Evolutionary conservation across 2,113 vertebrate species (phyloP), one percentile per base, ranked within the genome.

Genomic region (Pao palembangensis): DNA sequence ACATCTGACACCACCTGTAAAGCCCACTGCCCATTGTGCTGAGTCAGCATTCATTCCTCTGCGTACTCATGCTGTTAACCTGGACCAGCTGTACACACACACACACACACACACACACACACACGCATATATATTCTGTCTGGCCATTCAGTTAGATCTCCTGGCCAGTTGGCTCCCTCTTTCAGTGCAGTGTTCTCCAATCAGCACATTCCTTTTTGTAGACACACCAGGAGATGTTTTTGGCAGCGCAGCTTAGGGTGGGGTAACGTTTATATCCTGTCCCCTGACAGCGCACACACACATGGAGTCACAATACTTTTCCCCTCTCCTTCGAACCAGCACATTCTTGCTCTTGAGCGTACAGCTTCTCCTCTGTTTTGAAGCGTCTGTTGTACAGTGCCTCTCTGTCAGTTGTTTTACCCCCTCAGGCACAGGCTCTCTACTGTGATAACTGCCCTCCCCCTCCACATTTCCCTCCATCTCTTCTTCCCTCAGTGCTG

Each of bases 191-290:
- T 66, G 61, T 71, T 83, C 75, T 84, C 87, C 86, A 87, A 89
- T 91, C 90, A 88, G 87, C 88, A 87, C 89, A 91, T 90, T 90
- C 88, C 88, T 88, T 61, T 64, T 83, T 77, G 68, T 8, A 82
- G 80, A 82, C 84, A 84, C 83, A 73, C 80, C 55, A 73, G 70
- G 84, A 88, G 71, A 80, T 31, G 53, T 31, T 78, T 82, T 88
- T 87, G 83, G 84, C 83, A 76, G 73, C 19, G 14, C 67, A 41
- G 20, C 70, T 67, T 63, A 76, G 85, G 86, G 88, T 86, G 86
- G 86, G 79, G 88, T 89, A 78, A 83, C 44, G n/a, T 78, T 88
- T 82, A 86, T 81, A 87, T 88, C 88, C 88, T 88, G 85, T 83
- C 81, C 76, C 66, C 76, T 79, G 77, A 85, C 86, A 80, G 84